Evolutionary conservation across 2,113 vertebrate genomes (phyloP), one percentile per base, ranked within the genome.

Genomic region (Leptodactylus fuscus): DNA sequence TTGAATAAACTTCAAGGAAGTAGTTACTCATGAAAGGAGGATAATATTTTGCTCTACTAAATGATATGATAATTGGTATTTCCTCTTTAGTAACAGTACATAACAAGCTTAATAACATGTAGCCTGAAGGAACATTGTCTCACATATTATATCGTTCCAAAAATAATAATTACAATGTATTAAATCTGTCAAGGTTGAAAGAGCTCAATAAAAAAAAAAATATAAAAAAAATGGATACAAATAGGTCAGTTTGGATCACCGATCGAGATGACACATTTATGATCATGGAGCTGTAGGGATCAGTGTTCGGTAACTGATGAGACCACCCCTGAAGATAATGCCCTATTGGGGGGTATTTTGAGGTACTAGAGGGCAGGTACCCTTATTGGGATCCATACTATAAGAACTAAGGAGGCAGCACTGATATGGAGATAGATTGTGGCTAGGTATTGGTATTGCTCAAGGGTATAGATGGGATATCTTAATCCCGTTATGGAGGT

Each of bases 1-100:
- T 94, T 94, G 93, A 95, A 95, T 94, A 96, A 95, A 95, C 94
- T 95, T 96, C 94, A 96, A 95, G 94, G 92, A 95, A 95, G 92
- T 93, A 93, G 89, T 89, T 92, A 91, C 92, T 93, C 92, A 93
- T 93, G 93, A 94, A 95, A 95, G 95, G 92, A 91, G 94, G 93
- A 94, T 95, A 94, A 95, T 95, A 95, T 94, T 95, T 94, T 94
- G 93, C 94, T 95, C 92, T 91, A 93, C 94, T 94, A 94, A 96
- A 95, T 95, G 94, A 95, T 95, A 94, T 7, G 87, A 93, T 95
- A 95, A 95, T 96, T 95, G 94, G 92, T 94, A 94, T 94, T 94
- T 95, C 94, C 93, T 94, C 92, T 91, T 93, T 93, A 92, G 92
- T 93, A 95, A 94, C 94, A 95, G 91, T 93, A 95, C 94, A 92